Base-by-base conservation (phyloP, 2,797 vertebrate genomes). In the Borostomias antarcticus region DNA sequence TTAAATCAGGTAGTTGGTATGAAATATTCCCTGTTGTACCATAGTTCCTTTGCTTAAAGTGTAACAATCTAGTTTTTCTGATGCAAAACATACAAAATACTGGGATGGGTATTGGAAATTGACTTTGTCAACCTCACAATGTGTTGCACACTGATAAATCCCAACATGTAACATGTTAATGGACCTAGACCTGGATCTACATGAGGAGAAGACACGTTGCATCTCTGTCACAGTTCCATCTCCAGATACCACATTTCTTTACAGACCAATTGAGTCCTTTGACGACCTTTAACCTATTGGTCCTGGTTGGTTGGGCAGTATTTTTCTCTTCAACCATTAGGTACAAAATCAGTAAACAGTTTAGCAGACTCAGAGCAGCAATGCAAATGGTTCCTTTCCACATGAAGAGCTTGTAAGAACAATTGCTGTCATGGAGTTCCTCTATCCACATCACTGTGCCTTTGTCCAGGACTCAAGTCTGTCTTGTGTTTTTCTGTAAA, bases 221-320 rank as follows among this genome's bases (percentile, higher is more conserved):
- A 30, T 68, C 68, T 81, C 80, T 73, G 85, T 86, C 85, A 87
- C 82, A 88, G 76, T 90, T 92, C 87, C 89, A 93, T 88, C 83
- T 83, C 82, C 62, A 56, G 53, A 79, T 64, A 62, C 15, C 2
- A 50, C 11, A 40, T 33, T 32, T 45, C 5, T 45, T 45, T 57
- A 5, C 48, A 66, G n/a, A 57, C 30, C 19, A 19, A 11, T 61
- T 7, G 23, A 57, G 35, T 70, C 63, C 11, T 64, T 58, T 75
- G 68, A 65, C 53, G 62, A 8, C 43, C 26, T 45, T 29, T 40
- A 1, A 63, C 56, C 51, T 47, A 6, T 58, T 30, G 58, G 17
- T 58, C 10, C 43, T 26, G 33, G 51, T 76, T 32, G 57, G 23
- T 74, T 54, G 65, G 23, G 69, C 28, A 57, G 59, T 62, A 50